phyloP scores from a whole-genome alignment of 2,888 invertebrate species.

The Cyaniris semiargus region DNA sequence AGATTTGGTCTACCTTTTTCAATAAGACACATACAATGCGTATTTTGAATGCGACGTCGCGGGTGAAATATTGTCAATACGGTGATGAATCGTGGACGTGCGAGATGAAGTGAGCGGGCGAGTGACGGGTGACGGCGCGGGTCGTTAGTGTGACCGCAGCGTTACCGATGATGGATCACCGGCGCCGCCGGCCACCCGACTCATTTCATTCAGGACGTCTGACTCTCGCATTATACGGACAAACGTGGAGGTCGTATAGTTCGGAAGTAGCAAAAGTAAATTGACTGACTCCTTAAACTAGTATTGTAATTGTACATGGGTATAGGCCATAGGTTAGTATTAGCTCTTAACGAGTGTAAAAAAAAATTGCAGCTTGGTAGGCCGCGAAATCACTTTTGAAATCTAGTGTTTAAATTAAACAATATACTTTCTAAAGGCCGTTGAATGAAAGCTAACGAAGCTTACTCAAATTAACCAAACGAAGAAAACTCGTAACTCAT shows the following conservation, averaged over 20 bases:
- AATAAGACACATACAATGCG: not conserved
- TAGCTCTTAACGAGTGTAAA: not conserved
- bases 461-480: constrained; percentile 31
- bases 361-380: not conserved
- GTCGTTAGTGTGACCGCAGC: constrained; percentile 68
- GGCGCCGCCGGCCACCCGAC: constrained; percentile 67
- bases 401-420: not conserved
- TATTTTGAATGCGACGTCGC: constrained; percentile 9
- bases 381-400: not conserved
- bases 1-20: not conserved
- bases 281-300: not conserved
- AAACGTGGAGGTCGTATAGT: not conserved
- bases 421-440: constrained; percentile 1
- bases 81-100: constrained; percentile 45
- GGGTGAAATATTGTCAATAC: constrained; percentile 45
- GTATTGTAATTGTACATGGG: not conserved
- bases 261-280: not conserved
- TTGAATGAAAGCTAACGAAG: constrained; percentile 30
- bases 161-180: constrained; percentile 76
- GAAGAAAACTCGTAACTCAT: constrained; percentile 13
- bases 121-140: constrained; percentile 50
- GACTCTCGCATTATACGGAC: constrained; percentile 49
- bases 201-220: constrained; percentile 75
- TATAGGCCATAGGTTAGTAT: no score
- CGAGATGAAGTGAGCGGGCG: constrained; percentile 37